A percentile compares a stretch with the other conserved stretches of the same genome.
phyloP scores from a whole-genome alignment of 1,140 invertebrate species.

The Pogonomyrmex californicus region DNA sequence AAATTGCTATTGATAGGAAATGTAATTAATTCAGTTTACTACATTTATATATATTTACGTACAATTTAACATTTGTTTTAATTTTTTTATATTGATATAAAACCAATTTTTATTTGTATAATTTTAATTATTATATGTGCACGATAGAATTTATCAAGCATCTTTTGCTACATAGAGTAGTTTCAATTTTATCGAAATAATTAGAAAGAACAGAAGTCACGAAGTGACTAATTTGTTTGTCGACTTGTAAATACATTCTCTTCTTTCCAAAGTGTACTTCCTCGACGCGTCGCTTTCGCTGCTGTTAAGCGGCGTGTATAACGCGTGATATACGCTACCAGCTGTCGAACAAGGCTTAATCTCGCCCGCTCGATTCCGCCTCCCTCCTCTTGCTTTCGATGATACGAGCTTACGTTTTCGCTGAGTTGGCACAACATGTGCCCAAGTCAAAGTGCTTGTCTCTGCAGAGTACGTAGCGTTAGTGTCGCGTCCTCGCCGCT shows the following conservation, averaged over 20 bases:
- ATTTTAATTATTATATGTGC: not conserved
- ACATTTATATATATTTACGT: too few relatives aligned
- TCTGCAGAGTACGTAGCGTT: slow-evolving; percentile 80
- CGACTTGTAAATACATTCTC: slow-evolving; percentile 12
- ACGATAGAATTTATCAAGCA: not conserved
- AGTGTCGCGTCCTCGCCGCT: slow-evolving; percentile 61
- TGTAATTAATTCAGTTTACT: too few relatives aligned
- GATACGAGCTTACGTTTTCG: slow-evolving; percentile 84
- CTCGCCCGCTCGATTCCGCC: slow-evolving; percentile 59
- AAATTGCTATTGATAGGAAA: too few relatives aligned
- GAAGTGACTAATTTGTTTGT: not conserved
- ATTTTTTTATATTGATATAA: too few relatives aligned
- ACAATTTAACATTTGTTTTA: too few relatives aligned
- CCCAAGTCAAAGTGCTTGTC: slow-evolving; percentile 85
- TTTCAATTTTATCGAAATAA: not conserved
- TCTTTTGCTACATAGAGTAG: not conserved
- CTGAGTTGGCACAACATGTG: slow-evolving; percentile 87
- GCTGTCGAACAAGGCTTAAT: slow-evolving; percentile 82
- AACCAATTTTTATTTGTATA: not conserved
- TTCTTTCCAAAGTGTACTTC: slow-evolving; percentile 55
- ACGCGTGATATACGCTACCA: slow-evolving; percentile 77
- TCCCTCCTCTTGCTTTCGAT: slow-evolving; percentile 78
- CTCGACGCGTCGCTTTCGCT: slow-evolving; percentile 26
- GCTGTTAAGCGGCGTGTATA: slow-evolving; percentile 55
- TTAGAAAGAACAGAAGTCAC: not conserved